A percentile compares a stretch with the other conserved stretches of the same genome.
Evolutionary conservation across 1,140 invertebrate genomes (phyloP).

Genomic region (Rhyacophila brunnea): DNA sequence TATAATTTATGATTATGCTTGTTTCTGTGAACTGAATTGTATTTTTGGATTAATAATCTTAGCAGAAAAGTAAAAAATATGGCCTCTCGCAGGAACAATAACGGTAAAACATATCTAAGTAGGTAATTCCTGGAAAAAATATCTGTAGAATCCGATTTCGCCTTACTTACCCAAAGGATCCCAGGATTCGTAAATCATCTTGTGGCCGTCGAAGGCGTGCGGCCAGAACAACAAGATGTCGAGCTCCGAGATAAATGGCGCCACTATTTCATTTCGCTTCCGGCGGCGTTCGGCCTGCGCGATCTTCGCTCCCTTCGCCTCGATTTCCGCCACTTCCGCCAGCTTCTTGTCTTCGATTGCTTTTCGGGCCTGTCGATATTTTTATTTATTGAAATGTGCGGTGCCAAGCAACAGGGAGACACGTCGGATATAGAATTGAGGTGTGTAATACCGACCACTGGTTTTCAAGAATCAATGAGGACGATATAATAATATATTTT

Average conservation of each 20-base stretch:
- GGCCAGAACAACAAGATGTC: conserved; percentile 32
- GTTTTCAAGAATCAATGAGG: no score
- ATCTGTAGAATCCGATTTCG: background rate
- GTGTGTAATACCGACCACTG: no score
- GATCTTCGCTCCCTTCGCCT: conserved; percentile 32
- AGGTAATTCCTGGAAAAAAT: background rate
- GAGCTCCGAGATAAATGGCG: conserved; percentile 32
- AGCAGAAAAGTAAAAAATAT: no score
- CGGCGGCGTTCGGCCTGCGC: conserved; percentile 27
- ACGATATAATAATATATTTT: no score
- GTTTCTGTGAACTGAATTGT: no score
- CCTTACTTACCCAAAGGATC: conserved; percentile 28
- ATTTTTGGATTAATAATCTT: no score
- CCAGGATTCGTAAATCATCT: conserved; percentile 34
- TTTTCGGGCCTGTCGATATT: conserved; percentile 21
- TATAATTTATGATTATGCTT: no score
- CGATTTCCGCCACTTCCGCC: conserved; percentile 28
- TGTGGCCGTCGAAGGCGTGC: conserved; percentile 32
- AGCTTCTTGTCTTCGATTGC: conserved; percentile 25
- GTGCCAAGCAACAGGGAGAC: no score
- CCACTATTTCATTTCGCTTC: conserved; percentile 32
- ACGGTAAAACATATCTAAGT: no score
- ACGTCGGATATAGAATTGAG: no score
- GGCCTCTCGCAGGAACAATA: no score
- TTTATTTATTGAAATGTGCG: no score